These are phyloP conservation scores for Cataglyphis altisquamis DNA, from an alignment of 2,888 invertebrate species.

Conservation along the genomic window DNA sequence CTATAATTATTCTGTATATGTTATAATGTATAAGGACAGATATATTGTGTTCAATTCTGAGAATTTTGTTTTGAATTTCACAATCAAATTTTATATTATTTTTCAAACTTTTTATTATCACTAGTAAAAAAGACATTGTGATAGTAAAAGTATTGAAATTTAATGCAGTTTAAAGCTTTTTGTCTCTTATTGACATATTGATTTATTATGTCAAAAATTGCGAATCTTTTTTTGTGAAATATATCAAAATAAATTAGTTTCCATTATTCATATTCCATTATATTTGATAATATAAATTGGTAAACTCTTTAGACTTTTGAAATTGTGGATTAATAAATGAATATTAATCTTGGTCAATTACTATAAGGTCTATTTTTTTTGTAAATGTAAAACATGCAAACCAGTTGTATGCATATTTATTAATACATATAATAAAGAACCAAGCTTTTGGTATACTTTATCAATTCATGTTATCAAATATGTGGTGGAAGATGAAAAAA, in stretches of 20 bases:
- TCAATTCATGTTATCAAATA: not conserved
- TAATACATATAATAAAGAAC: not conserved
- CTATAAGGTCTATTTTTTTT: not conserved
- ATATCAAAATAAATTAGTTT: not conserved
- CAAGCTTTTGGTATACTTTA: not conserved
- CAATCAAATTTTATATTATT: conserved; percentile 37
- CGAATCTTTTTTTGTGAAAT: not conserved
- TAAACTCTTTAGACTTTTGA: not conserved
- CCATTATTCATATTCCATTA: not conserved
- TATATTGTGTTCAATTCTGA: conserved; percentile 38
- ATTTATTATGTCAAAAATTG: not conserved
- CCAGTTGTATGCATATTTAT: not conserved
- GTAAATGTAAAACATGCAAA: not conserved
- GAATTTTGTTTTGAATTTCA: conserved; percentile 22
- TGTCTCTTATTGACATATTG: no score
- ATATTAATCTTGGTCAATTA: not conserved
- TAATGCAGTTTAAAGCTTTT: not conserved
- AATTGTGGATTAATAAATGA: not conserved
- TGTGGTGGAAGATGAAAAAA: not conserved
- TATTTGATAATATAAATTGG: not conserved
- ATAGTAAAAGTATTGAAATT: conserved; percentile 44
- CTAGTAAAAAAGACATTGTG: conserved; percentile 22
- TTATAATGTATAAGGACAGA: conserved; percentile 48
- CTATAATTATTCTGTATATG: conserved; percentile 11
- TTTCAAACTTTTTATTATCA: conserved; percentile 31